Base-by-base conservation (phyloP, 2,888 invertebrate genomes). In the Desoria tigrina region DNA sequence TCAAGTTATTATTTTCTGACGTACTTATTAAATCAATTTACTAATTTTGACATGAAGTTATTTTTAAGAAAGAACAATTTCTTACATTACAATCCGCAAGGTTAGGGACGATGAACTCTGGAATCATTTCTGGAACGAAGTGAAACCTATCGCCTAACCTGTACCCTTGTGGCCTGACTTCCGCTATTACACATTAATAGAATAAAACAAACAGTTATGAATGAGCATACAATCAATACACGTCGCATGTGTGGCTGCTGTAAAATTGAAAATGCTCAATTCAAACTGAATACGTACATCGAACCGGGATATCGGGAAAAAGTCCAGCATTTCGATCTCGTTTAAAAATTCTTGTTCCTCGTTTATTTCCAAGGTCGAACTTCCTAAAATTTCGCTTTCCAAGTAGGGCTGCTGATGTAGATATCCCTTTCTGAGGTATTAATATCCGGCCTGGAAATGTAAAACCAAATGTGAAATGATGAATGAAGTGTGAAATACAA, bases 31-130 rank as follows among this genome's bases (percentile, higher is more conserved):
- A 54, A 27, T n/a, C 9, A 45, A 14, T 28, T 24, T 6, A 24
- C 26, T 42, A 28, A 63, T 56, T 14, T 27, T 27, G 27, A 37
- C 23, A 16, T 51, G 63, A 42, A 7, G 18, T 18, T 27, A 53
- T 24, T 21, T 45, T 50, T 28, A 60, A 14, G 26, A 50, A 57
- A n/a, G n/a, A n/a, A n/a, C 60, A 65, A 42, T 18, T 18, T 45
- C 76, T 78, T 80, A 85, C 87, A 78, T 88, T 82, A 78, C 89
- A 98, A 73, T 84, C 87, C 71, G 84, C 87, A 26, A 99, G 81
- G 80, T 95, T 88, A 0, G 98, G 98, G 1, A 98, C 96, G 63
- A 98, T 86, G 18, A 98, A 79, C 79, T 96, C 90, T 0, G 97
- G 95, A 71, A 93, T 86, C 88, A 88, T 94, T 83, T 97, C 96